phyloP scores from a whole-genome alignment of 2,888 invertebrate genomes.

The Maniola hyperantus region DNA sequence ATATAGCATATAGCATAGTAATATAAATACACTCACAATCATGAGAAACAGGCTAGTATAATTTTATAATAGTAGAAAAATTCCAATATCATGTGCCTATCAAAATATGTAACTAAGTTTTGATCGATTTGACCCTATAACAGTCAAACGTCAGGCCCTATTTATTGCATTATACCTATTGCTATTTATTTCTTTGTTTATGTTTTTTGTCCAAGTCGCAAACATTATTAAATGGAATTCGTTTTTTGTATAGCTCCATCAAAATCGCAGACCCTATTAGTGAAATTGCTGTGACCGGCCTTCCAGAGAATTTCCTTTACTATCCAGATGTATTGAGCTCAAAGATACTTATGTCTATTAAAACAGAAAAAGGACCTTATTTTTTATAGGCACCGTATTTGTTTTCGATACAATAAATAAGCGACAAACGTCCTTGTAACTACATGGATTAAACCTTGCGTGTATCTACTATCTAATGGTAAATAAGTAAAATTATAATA shows the following conservation, averaged over 20 bases:
- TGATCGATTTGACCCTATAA: neutral
- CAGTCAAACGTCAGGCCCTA: neutral
- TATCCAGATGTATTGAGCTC: conserved; percentile 38
- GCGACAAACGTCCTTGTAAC: neutral
- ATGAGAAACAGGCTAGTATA: too few relatives aligned
- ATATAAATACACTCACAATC: too few relatives aligned
- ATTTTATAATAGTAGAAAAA: too few relatives aligned
- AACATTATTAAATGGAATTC: conserved; percentile 36
- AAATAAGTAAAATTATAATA: too few relatives aligned
- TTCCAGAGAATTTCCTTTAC: conserved; percentile 38
- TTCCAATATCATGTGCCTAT: too few relatives aligned
- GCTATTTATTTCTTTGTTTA: conserved; percentile 1
- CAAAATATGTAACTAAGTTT: too few relatives aligned
- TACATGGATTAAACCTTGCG: neutral
- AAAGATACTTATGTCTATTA: conserved; percentile 32
- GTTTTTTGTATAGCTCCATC: conserved; percentile 37
- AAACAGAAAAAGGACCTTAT: conserved; percentile 24
- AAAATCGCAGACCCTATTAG: conserved; percentile 45
- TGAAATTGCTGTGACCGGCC: conserved; percentile 43
- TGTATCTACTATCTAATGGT: too few relatives aligned
- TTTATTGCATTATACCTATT: conserved; percentile 9
- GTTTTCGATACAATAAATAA: neutral
- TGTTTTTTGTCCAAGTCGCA: conserved; percentile 1
- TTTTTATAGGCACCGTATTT: neutral
- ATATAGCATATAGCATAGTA: too few relatives aligned